phyloP scores from a whole-genome alignment of 2,113 vertebrate genomes.

The Cyprinodon tularosa region DNA sequence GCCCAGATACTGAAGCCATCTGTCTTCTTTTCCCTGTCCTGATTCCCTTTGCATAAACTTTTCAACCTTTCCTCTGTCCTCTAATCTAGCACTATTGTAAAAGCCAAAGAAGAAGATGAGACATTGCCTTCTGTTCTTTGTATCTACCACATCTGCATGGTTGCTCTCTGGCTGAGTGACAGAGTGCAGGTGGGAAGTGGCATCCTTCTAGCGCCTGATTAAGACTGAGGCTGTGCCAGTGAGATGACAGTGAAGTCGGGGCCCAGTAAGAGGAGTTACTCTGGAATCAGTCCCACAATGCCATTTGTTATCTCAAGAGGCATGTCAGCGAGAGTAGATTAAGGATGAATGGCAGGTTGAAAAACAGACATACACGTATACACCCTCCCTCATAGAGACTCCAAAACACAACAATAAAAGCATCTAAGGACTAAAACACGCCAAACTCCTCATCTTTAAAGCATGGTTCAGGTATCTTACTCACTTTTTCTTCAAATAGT shows the following conservation, averaged over 20 bases:
- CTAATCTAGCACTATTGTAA: background rate
- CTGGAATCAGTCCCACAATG: slow-evolving; percentile 48
- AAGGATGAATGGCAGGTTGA: slow-evolving; percentile 10
- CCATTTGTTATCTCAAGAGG: slow-evolving; percentile 72
- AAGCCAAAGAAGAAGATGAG: background rate
- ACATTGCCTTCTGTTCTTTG: slow-evolving; percentile 17
- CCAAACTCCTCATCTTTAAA: background rate
- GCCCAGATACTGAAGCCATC: slow-evolving; percentile 10
- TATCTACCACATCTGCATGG: slow-evolving; percentile 27
- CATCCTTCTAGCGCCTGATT: slow-evolving; percentile 46
- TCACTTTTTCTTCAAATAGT: background rate
- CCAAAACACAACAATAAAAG: background rate
- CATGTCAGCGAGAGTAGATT: slow-evolving; percentile 17
- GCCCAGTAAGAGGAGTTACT: slow-evolving; percentile 16
- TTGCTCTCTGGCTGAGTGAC: slow-evolving; percentile 35
- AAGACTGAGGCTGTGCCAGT: slow-evolving; percentile 53
- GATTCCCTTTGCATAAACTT: slow-evolving; percentile 9
- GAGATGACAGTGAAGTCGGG: slow-evolving; percentile 43
- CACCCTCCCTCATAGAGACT: background rate
- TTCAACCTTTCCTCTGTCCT: slow-evolving; percentile 9
- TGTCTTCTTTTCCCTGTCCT: slow-evolving; percentile 6
- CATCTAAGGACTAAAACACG: background rate
- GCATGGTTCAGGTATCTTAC: background rate
- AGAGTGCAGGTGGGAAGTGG: slow-evolving; percentile 49
- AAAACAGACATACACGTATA: background rate